Evolutionary conservation across 2,888 invertebrate species (phyloP), one percentile per base, ranked within the genome.

Genomic region (Lithophane ornitopus): DNA sequence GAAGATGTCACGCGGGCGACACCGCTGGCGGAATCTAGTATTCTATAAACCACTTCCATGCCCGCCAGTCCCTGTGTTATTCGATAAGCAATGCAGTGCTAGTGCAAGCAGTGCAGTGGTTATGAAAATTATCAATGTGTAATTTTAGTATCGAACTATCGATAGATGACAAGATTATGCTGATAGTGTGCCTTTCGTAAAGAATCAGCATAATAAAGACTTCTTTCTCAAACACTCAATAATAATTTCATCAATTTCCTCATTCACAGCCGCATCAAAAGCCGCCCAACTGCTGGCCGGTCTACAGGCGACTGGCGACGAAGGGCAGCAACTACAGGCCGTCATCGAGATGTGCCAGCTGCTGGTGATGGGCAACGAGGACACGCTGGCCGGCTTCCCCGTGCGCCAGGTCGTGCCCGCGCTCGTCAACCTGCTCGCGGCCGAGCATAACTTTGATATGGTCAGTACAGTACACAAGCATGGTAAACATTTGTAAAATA

Each of bases 401-500:
- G 99, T 99, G 56, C 98, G 99, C 90, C 99, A 99, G 95, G 99
- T 99, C 26, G 99, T 99, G 67, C 99, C 99, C 0, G 99, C 99
- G 11, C 97, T 99, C 56, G 98, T 99, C 83, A 98, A 98, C 89
- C 96, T 99, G 76, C 97, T 99, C 39, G 98, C 99, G 70, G 99
- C 99, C 97, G 99, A 99, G 92, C 99, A 99, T 93, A 99, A 99
- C 96, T 99, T 99, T 96, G 99, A 99, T 95, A 99, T 99, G 97
- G 98, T 58, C 2, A 8, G 58, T 58, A 58, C 2, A 8, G 58
- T 58, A 58, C 26, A 12, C n/a, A n/a, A n/a, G 2, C n/a, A n/a
- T n/a, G n/a, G n/a, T n/a, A 54, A 54, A 54, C 11, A 54, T 54
- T 54, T 54, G 49, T 54, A n/a, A 54, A 54, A 54, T 52, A 22